Base-by-base conservation (phyloP, 2,888 invertebrate species). In the Leptarthrus brevirostris region DNA sequence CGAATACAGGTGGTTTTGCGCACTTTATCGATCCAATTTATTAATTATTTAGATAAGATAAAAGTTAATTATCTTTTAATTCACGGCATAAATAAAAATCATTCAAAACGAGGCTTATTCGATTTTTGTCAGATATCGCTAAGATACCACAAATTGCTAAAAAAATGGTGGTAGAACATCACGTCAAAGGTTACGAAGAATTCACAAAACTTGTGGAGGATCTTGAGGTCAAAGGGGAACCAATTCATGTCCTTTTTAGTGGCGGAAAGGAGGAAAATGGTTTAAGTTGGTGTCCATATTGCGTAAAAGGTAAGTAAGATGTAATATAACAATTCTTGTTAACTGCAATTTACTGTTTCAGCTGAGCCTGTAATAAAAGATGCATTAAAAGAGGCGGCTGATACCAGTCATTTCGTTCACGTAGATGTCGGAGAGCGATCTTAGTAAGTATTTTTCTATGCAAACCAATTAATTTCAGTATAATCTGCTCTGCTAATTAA, bases 251-350 rank as follows among this genome's bases (percentile, higher is more conserved):
- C 0, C 79, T 85, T 0, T 86, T 85, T 75, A 84, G 83, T 53
- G 85, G 85, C 6, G 84, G 83, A 26, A 85, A 86, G 77, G 81
- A 83, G 30, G 85, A 85, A 74, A 83, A 87, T 78, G 95, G 94
- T 0, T 83, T 88, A 72, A 96, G 94, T 83, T 96, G 96, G 96
- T 96, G 96, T 81, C 90, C 92, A 0, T 96, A 96, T 83, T 96
- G 96, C 84, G 91, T 92, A 12, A 88, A 88, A 86, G 94, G 94
- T 94, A 88, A n/a, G n/a, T n/a, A n/a, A n/a, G n/a, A n/a, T n/a
- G n/a, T n/a, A n/a, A n/a, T 86, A 40, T 44, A 24, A 66, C 26
- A 16, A 49, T n/a, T 40, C 24, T 26, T 12, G 34, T 64, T 66
- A 20, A 49, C 24, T 34, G 30, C 16, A 18, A 16, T 54, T 1